Base-by-base conservation (phyloP, 2,888 invertebrate genomes). In the Mesorhabditis belari region DNA sequence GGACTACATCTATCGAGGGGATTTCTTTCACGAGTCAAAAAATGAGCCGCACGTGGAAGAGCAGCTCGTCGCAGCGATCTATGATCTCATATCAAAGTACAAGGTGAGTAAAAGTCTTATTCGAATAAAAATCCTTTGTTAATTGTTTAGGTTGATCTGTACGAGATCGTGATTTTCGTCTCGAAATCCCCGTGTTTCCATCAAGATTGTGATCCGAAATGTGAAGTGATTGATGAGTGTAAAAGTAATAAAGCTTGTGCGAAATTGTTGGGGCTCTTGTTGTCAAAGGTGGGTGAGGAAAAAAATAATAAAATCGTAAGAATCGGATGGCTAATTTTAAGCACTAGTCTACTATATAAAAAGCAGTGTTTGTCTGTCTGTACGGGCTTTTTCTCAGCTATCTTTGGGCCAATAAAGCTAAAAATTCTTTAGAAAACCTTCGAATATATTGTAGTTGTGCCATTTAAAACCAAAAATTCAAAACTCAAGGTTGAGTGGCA, bases 131-230 rank as follows among this genome's bases (percentile, higher is more conserved):
- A n/a, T 24, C 53, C 24, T 24, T 19, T 17, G 2, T 19, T 2
- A 3, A 51, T 51, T 5, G 58, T 71, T 60, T 53, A 77, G 77
- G 74, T 79, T 17, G 80, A 80, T 60, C 62, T 80, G 9, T 79
- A 79, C 66, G 80, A 80, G 61, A 77, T 80, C 50, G 67, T 80
- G 24, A 76, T 81, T 26, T 80, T 80, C 62, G 79, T 80, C 29
- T 79, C 79, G n/a, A 80, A 81, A 62, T 75, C 74, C 26, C 80
- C 80, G 3, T 81, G 80, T 60, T 81, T 80, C 67, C 80, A 80
- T 69, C 80, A 81, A 57, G 80, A 80, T 64, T 80, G 80, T 61
- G 80, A 80, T 55, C 80, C 80, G 0, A 78, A 77, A 54, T 80
- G 80, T 55, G 80, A 80, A 63, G 80, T 80, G 5, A 78, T 80